These are phyloP conservation scores for Eristalinus sepulchralis DNA, from an alignment of 2,888 invertebrate species.

Conservation along the genomic window DNA sequence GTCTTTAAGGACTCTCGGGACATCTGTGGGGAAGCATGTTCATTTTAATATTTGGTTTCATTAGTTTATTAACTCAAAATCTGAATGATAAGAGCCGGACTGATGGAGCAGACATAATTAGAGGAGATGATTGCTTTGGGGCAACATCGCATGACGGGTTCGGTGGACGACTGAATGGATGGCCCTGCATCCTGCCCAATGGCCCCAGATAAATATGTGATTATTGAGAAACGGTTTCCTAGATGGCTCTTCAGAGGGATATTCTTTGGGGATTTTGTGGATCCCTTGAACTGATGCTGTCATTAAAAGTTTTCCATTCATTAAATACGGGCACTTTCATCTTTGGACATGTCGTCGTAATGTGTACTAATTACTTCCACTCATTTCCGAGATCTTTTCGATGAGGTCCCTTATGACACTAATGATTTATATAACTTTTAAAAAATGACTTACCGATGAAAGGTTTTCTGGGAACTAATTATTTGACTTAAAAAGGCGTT, in stretches of 20 bases:
- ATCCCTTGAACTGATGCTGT: neutral
- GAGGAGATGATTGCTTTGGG: neutral
- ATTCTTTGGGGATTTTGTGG: neutral
- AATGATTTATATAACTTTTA: too few species aligned
- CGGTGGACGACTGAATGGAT: neutral
- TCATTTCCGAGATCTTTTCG: neutral
- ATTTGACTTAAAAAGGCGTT: too few species aligned
- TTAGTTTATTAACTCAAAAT: neutral
- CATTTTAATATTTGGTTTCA: neutral
- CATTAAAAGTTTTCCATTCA: neutral
- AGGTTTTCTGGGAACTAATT: too few species aligned
- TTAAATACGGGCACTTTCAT: neutral
- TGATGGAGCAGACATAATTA: neutral
- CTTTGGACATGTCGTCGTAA: neutral
- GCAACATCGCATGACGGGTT: neutral
- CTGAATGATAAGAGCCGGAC: neutral
- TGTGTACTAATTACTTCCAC: neutral
- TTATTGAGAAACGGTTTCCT: neutral
- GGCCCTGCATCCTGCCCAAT: neutral
- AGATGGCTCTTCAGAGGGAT: neutral
- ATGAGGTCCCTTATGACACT: too few species aligned
- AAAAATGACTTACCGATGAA: too few species aligned
- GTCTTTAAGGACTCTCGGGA: neutral
- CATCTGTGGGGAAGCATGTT: neutral
- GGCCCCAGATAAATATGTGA: neutral